These are phyloP conservation scores for Drymodes brunneopygia DNA, from an alignment of 2,113 vertebrate genomes.

Conservation along the genomic window DNA sequence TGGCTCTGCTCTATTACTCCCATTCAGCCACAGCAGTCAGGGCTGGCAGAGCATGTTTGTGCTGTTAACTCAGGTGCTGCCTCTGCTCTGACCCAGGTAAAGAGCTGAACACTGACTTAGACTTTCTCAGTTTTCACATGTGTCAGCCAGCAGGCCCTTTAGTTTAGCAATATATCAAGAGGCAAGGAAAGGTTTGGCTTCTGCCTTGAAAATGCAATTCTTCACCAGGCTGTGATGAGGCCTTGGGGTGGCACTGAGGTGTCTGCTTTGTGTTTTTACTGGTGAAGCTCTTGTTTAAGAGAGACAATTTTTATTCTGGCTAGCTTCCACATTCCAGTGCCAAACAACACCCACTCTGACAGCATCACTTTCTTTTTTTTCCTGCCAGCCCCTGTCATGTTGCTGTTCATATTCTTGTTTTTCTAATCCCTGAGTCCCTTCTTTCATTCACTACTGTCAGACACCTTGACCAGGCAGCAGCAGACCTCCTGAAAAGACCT, in stretches of 20 bases:
- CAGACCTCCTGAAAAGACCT: background rate
- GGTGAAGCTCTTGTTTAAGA: background rate
- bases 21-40: background rate
- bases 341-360: background rate
- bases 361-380: background rate
- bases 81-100: background rate
- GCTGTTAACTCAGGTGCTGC: background rate
- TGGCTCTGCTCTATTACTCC: background rate
- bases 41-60: background rate
- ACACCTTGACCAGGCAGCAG: background rate
- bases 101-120: background rate
- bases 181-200: background rate
- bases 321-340: background rate
- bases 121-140: background rate
- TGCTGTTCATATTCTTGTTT: background rate
- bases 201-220: background rate
- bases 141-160: background rate
- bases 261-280: background rate
- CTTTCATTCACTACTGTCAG: background rate
- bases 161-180: background rate
- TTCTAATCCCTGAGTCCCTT: background rate
- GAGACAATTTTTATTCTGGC: background rate
- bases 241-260: background rate
- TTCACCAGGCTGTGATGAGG: background rate
- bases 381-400: conserved; percentile 11